phyloP scores from a whole-genome alignment of 2,113 vertebrate species.

The Pangasianodon gigas region DNA sequence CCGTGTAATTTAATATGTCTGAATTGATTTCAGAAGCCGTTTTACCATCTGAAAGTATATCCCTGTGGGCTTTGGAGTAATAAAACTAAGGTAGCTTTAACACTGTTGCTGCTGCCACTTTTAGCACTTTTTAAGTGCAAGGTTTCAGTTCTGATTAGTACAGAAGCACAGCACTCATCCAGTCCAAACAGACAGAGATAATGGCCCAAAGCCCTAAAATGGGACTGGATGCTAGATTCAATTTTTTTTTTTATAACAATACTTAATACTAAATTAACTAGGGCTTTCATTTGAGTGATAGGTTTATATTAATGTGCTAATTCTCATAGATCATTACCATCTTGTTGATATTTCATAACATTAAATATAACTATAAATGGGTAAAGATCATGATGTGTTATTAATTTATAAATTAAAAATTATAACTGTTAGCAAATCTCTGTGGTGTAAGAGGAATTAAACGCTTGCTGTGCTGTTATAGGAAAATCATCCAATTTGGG shows the following conservation, averaged over 20 bases:
- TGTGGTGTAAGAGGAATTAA: background rate
- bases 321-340: background rate
- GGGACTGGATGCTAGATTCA: background rate
- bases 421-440: background rate
- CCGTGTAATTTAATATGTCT: constrained; percentile 65
- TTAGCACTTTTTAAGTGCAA: constrained; percentile 42
- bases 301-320: background rate
- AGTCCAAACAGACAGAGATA: background rate
- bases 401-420: background rate
- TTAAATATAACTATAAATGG: background rate
- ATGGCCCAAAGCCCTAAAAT: constrained; percentile 1
- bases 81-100: constrained; percentile 62
- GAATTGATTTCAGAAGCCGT: constrained; percentile 65
- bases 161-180: constrained; percentile 13
- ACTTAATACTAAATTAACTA: background rate
- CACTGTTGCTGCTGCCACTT: constrained; percentile 62
- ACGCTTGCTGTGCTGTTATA: background rate
- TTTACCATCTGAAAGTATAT: constrained; percentile 61
- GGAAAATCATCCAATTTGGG: background rate
- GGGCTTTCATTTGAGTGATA: background rate
- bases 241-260: background rate
- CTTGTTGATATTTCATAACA: background rate
- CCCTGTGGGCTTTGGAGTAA: constrained; percentile 58
- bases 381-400: background rate
- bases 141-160: constrained; percentile 20